Evolutionary conservation across 1,140 invertebrate species (phyloP).

Genomic region (Acromyrmex charruanus): DNA sequence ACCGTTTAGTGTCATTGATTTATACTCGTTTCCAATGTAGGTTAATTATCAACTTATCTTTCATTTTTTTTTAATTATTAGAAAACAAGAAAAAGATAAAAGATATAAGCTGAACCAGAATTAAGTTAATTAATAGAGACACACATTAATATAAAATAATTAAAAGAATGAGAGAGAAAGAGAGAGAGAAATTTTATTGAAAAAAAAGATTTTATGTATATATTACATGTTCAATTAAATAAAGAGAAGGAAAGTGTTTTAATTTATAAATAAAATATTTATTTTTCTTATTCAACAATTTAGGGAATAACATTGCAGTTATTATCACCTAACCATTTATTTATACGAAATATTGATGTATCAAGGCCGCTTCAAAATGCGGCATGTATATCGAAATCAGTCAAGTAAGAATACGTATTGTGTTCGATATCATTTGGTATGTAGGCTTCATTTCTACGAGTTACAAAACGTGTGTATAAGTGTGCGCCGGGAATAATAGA

Average conservation of each 20-base stretch:
- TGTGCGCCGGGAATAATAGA: neutral
- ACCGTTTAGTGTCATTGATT: no score
- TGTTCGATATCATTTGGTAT: neutral
- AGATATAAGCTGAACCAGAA: no score
- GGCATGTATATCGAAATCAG: constrained; percentile 3
- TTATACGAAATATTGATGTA: neutral
- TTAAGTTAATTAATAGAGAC: no score
- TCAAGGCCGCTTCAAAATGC: neutral
- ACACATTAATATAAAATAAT: neutral
- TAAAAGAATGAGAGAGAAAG: neutral
- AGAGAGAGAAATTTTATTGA: neutral
- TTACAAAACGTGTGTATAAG: constrained; percentile 15
- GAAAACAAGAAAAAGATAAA: no score
- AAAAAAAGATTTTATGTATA: neutral
- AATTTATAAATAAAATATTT: constrained; percentile 54
- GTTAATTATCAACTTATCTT: no score
- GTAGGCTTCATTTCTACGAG: neutral
- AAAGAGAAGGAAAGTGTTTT: neutral
- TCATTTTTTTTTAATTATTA: no score
- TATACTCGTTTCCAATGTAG: no score
- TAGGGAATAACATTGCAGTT: constrained; percentile 16
- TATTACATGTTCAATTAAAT: neutral
- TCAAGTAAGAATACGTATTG: neutral
- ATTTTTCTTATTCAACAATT: constrained; percentile 26
- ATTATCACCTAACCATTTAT: constrained; percentile 25